Base-by-base conservation (phyloP, 1,140 invertebrate genomes). In the Papilio glaucus region DNA sequence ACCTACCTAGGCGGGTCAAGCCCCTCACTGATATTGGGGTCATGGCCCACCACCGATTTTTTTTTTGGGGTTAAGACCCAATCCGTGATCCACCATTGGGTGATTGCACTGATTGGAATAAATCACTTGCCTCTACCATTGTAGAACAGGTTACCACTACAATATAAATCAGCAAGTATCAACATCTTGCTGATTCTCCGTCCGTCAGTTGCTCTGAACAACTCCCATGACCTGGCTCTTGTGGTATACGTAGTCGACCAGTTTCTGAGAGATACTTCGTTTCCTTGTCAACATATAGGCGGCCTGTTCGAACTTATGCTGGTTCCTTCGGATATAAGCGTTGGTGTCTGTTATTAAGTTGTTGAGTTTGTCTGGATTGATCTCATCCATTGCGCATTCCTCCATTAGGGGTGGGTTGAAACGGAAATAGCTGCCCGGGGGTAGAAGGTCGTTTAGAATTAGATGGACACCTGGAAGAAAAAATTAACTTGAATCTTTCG, bases 361-460 rank as follows among this genome's bases (percentile, higher is more conserved):
- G 61, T 92, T 85, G 0, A 96, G 84, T 82, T 96, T 96, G 8
- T 95, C 95, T 4, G 95, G 94, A 76, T 96, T 92, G 42, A 96
- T 97, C 91, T 99, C 98, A 82, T 98, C 97, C 93, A 99, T 96
- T 2, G 94, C 94, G 24, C 98, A 94, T 84, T 97, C 95, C 85
- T 98, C 96, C 61, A 96, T 96, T 39, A 99, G 92, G 80, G 98
- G 98, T 0, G 98, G 98, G 93, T 99, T 99, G 86, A 99, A 97
- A 8, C 98, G 95, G 84, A 95, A 99, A 89, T 99, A 99, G 18
- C 95, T 94, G 21, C 95, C 93, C 0, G 95, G 94, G 13, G 97
- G 96, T 13, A 99, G 90, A 49, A 98, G 89, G 88, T 98, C 97
- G 79, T 96, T 96, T 70, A 99, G 85, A 57, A 96, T 96, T 45